phyloP scores from a whole-genome alignment of 2,888 invertebrate genomes.

The Spodoptera littoralis region DNA sequence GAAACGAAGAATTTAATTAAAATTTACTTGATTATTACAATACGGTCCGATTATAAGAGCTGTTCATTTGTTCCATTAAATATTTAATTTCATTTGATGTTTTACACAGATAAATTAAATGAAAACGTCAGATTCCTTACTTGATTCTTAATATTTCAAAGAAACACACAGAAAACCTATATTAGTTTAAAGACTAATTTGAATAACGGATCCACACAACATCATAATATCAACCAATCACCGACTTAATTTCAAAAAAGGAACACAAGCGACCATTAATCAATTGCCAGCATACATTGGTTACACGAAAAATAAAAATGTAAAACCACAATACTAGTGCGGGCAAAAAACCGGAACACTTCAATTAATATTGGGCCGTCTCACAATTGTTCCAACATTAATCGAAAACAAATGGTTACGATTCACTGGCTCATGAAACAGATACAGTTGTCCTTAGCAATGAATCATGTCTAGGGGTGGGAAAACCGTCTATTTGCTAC shows the following conservation, averaged over 20 bases:
- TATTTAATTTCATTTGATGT: too few relatives aligned
- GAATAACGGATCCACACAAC: not conserved
- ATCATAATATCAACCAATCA: conserved; percentile 11
- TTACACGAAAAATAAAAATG: conserved; percentile 46
- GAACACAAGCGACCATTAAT: conserved; percentile 28
- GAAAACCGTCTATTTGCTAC: conserved; percentile 48
- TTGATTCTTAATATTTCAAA: too few relatives aligned
- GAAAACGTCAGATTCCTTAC: too few relatives aligned
- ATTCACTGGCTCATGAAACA: conserved; percentile 62
- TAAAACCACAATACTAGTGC: conserved; percentile 44
- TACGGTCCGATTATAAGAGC: not conserved
- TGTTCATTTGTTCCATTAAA: too few relatives aligned
- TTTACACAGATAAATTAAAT: too few relatives aligned
- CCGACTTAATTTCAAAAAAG: conserved; percentile 10
- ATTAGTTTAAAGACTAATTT: too few relatives aligned
- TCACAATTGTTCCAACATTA: conserved; percentile 66
- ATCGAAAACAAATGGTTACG: conserved; percentile 66
- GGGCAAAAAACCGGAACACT: conserved; percentile 74
- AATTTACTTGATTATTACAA: not conserved
- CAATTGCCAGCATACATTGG: conserved; percentile 38
- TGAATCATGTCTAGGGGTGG: conserved; percentile 58
- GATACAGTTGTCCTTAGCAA: conserved; percentile 57
- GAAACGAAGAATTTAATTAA: conserved; percentile 16
- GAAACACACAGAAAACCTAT: too few relatives aligned
- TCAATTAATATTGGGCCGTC: conserved; percentile 71